phyloP scores from a whole-genome alignment of 2,113 vertebrate species.

The Myrmophylax atrothorax region DNA sequence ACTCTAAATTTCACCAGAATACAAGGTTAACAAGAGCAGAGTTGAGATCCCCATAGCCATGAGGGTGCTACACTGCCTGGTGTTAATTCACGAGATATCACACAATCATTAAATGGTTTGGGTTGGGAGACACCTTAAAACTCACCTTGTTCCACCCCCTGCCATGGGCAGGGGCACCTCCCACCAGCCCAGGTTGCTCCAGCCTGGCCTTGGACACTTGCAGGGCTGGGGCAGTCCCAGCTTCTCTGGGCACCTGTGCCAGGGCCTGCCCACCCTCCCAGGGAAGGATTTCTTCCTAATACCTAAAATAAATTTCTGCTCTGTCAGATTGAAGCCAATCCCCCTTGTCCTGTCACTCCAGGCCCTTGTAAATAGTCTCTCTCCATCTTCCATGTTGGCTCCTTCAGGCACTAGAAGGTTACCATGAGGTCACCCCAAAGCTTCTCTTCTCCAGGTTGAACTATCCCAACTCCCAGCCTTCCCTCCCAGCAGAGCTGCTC shows the following conservation, averaged over 20 bases:
- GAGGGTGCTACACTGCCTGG: background rate
- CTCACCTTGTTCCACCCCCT: accelerated
- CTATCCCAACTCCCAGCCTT: background rate
- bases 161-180: background rate
- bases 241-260: background rate
- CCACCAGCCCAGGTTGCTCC: background rate
- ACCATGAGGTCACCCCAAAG: background rate
- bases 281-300: accelerated
- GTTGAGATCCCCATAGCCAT: background rate
- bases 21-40: background rate
- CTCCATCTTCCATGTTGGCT: background rate
- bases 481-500: background rate
- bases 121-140: accelerated
- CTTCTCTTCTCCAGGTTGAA: background rate
- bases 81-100: background rate
- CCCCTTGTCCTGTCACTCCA: background rate
- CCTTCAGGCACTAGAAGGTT: background rate
- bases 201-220: background rate
- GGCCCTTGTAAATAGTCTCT: accelerated
- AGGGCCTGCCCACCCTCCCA: background rate
- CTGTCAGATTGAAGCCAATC: accelerated
- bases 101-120: background rate
- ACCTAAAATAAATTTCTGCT: accelerated
- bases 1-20: background rate
- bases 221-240: background rate